A percentile compares a stretch with the other conserved stretches of the same genome.
Conservation (phyloP, 2,888 invertebrate species). For the Cephus nigrinus region DNA sequence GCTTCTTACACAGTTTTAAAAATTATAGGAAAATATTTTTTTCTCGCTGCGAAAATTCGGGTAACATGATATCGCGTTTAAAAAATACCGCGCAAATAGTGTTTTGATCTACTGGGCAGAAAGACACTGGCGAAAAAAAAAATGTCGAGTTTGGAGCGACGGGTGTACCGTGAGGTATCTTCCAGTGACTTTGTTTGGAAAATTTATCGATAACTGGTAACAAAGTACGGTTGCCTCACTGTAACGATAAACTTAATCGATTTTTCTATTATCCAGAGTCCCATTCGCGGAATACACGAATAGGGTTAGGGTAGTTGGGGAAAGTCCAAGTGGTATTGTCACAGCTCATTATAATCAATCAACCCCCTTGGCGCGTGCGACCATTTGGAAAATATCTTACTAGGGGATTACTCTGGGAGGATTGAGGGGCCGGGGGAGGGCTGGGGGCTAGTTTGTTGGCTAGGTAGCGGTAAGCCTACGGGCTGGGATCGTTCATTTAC, state of each 20-base stretch:
- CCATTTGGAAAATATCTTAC: background rate
- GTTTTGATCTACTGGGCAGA: no score
- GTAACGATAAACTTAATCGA: constrained; percentile 43
- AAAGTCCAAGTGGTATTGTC: background rate
- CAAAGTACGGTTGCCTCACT: constrained; percentile 39
- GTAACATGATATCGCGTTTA: no score
- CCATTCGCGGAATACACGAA: background rate
- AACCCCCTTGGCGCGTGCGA: background rate
- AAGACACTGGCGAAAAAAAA: no score
- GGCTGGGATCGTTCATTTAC: background rate
- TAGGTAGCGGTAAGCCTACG: background rate
- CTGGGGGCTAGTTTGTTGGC: background rate
- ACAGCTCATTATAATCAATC: background rate
- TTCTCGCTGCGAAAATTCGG: no score
- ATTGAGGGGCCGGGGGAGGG: background rate
- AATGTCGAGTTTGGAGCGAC: no score
- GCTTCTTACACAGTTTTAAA: no score
- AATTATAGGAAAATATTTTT: no score
- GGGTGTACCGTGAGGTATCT: background rate
- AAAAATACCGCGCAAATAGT: no score
- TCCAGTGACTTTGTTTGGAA: background rate
- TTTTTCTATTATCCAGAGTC: constrained; percentile 37
- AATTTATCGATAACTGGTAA: background rate
- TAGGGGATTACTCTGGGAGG: background rate
- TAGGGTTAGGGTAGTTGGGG: background rate